Base-by-base conservation (phyloP, 2,797 vertebrate genomes). In the Scolopax bukidnonensis region DNA sequence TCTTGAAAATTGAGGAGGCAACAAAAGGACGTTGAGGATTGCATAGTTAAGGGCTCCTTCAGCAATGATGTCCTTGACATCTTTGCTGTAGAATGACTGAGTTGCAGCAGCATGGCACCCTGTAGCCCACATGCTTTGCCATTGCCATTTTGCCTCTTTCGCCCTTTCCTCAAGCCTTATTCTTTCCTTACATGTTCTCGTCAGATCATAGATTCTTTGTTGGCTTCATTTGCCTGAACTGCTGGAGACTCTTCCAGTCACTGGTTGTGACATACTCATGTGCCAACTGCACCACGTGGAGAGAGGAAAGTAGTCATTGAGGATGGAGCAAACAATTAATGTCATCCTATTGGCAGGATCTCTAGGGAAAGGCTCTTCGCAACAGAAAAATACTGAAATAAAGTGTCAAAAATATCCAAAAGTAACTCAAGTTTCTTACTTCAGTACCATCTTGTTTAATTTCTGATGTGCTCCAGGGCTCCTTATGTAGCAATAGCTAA, bases 271-370 rank as follows among this genome's bases (percentile, higher is more conserved):
- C 2, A 5, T 4, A 13, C 21, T 61, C 24, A 8, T 10, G 1
- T 3, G 8, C 45, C 69, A 61, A 0, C 54, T 8, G 2, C 19
- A 54, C 50, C 50, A 20, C 0, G 0, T 1, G n/a, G 30, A 36
- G 53, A 48, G 38, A 57, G 25, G 41, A 36, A 19, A 75, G 24
- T 18, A 9, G 12, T 59, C 16, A 3, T 1, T 59, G 64, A 53
- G 48, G 41, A 69, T 1, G 1, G 33, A 73, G 61, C 60, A 41
- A 41, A 60, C 3, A 0, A 28, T 43, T 50, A 33, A 12, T 36
- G 51, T 25, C 21, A 13, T 25, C 25, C 45, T 43, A 2, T 8
- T n/a, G 51, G 28, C 40, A 59, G 33, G 18, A 84, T 10, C 27
- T 6, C 25, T 18, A 30, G 51, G 9, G 15, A 57, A 77, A 57